Conservation (phyloP, 2,797 vertebrate genomes). For the Sebastes baramenuke region DNA sequence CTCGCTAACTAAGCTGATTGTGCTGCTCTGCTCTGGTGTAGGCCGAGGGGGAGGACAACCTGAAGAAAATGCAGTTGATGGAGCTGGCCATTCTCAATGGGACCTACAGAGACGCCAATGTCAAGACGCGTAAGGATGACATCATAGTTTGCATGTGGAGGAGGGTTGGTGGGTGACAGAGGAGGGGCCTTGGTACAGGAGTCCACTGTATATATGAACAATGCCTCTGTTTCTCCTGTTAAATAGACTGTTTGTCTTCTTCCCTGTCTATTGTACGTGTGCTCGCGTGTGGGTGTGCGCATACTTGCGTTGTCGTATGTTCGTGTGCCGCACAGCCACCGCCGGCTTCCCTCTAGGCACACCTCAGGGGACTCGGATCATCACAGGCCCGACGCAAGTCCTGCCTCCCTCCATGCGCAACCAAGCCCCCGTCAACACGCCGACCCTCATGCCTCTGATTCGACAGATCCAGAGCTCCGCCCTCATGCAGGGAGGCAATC, state of each 20-base stretch:
- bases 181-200: conserved; percentile 68
- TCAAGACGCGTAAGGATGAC: conserved; percentile 96
- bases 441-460: conserved; percentile 98
- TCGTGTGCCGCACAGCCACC: conserved; percentile 68
- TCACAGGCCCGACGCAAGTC: conserved; percentile 93
- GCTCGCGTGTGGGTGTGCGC: conserved; percentile 45
- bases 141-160: conserved; percentile 61
- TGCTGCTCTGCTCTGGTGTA: conserved; percentile 63
- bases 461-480: conserved; percentile 98
- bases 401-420: conserved; percentile 92
- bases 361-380: conserved; percentile 95
- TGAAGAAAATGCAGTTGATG: conserved; percentile 99
- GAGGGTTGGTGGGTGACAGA: conserved; percentile 64
- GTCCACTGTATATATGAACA: conserved; percentile 72
- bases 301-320: conserved; percentile 54
- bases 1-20: conserved; percentile 39
- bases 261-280: conserved; percentile 67
- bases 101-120: conserved; percentile 98
- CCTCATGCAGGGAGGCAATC: conserved; percentile 92
- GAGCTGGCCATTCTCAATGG: conserved; percentile 98
- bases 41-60: conserved; percentile 99
- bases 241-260: conserved; percentile 71
- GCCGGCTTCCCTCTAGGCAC: conserved; percentile 95
- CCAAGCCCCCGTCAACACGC: conserved; percentile 88
- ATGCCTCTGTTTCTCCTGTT: conserved; percentile 68